Evolutionary conservation across 2,113 vertebrate genomes (phyloP).

Genomic region (Lipophrys pholis): DNA sequence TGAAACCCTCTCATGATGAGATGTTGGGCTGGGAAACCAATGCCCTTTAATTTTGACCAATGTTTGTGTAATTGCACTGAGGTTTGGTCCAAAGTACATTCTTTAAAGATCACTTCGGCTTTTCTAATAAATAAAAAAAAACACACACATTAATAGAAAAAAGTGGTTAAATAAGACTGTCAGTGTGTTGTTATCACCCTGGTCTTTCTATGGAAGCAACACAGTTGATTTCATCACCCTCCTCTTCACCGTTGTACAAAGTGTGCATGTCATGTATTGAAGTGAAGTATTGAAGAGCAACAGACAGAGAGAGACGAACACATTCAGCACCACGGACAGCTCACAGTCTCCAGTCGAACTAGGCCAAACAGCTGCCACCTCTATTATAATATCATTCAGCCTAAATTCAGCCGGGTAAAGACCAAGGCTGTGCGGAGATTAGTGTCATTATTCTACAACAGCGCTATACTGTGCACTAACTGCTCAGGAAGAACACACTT

Average conservation of each 20-base stretch:
- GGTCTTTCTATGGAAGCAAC: conserved; percentile 18
- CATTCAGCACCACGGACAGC: conserved; percentile 83
- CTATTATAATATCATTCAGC: conserved; percentile 29
- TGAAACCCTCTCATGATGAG: too few species aligned
- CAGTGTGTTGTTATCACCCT: conserved; percentile 47
- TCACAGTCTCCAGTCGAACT: conserved; percentile 37
- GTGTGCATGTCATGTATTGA: conserved; percentile 13
- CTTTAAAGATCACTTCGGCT: too few species aligned
- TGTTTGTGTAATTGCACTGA: too few species aligned
- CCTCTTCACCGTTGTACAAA: conserved; percentile 12
- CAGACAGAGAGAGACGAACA: conserved; percentile 37
- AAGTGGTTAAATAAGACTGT: conserved; percentile 20
- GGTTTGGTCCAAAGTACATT: too few species aligned
- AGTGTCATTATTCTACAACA: neutral
- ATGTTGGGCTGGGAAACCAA: too few species aligned
- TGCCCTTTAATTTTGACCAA: too few species aligned
- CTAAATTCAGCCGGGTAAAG: conserved; percentile 31
- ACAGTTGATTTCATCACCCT: conserved; percentile 33
- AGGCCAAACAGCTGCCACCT: conserved; percentile 33
- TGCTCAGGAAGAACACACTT: neutral
- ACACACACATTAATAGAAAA: conserved; percentile 21
- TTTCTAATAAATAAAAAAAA: too few species aligned
- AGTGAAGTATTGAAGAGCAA: conserved; percentile 29
- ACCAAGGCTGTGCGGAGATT: conserved; percentile 18
- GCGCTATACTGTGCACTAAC: neutral